Conservation (phyloP, 23 tunicate species). For the Trididemnum miniatum region DNA sequence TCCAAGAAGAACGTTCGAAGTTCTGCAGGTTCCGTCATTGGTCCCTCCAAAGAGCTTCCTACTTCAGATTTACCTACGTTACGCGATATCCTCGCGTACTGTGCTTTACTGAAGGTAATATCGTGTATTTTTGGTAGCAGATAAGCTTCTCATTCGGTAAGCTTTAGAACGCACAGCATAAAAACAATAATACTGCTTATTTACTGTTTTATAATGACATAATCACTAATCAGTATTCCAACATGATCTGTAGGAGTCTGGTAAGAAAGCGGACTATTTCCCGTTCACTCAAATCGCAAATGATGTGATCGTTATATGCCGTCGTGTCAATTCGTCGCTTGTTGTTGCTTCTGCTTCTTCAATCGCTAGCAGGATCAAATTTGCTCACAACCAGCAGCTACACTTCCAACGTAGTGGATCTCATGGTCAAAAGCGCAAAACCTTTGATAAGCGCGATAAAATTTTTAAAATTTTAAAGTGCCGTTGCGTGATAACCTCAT, state of each 20-base stretch:
- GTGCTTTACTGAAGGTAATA: neutral
- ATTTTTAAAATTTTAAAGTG: conserved; percentile 18
- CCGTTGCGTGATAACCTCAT: conserved; percentile 10
- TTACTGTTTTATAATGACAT: neutral
- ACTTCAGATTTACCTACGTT: neutral
- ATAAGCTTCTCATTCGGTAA: neutral
- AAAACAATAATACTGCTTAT: neutral
- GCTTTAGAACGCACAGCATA: neutral
- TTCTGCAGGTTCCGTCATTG: no score
- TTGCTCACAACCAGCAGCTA: conserved; percentile 7
- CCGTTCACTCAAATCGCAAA: neutral
- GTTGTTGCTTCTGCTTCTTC: conserved; percentile 5
- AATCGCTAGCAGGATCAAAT: conserved; percentile 13
- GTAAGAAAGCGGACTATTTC: neutral
- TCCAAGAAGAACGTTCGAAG: no score
- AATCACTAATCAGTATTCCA: neutral
- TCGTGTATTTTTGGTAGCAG: neutral
- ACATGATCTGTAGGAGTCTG: neutral
- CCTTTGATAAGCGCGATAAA: conserved; percentile 20
- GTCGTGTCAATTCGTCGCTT: conserved; percentile 8
- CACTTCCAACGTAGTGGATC: conserved; percentile 17
- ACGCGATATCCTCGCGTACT: neutral
- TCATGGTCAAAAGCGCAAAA: conserved; percentile 20
- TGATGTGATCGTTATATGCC: conserved; percentile 12
- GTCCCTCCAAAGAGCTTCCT: no score